Base-by-base conservation (phyloP, 2,888 invertebrate genomes). In the Acrobasis consociella region DNA sequence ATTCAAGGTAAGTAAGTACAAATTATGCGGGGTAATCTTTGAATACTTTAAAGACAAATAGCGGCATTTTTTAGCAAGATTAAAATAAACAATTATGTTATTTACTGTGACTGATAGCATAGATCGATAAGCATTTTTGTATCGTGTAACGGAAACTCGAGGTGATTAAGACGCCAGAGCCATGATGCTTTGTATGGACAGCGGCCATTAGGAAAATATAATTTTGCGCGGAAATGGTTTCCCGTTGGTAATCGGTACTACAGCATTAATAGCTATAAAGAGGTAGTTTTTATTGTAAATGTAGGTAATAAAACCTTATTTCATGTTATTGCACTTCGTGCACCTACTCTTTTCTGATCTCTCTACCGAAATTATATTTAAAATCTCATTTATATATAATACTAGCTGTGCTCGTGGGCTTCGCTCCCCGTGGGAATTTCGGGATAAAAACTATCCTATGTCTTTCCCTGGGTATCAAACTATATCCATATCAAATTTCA, bases 191-290 rank as follows among this genome's bases (percentile, higher is more conserved):
- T 42, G 56, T 56, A 56, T 56, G 42, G 42, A 65, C 65, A 58
- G 52, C 64, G 63, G 69, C 67, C 63, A 73, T 73, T 70, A 69
- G 59, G 72, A 69, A 70, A 71, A 72, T 73, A 70, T 72, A 71
- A 73, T 72, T 71, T 70, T 63, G 68, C 67, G 66, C 64, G 66
- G 67, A 66, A 69, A 68, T 65, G 59, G 63, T 69, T 73, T 72
- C 73, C 72, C 65, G 70, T 68, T 69, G 55, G 52, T 67, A 50
- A 52, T 49, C 37, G 42, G 13, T 58, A 50, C 39, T 22, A 17
- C 49, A 16, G 58, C 51, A 63, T 62, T 52, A 62, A 64, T 59
- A 62, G 16, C 51, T 60, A 56, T 56, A 42, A 56, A 56, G 56
- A 56, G 56, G 17, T 56, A 22, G 16, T 56, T 42, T 13, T 42